Percentiles rank a stretch among this genome's conserved stretches.
phyloP scores from a whole-genome alignment of 2,113 vertebrate genomes.

The Ptychochromis oligacanthus region DNA sequence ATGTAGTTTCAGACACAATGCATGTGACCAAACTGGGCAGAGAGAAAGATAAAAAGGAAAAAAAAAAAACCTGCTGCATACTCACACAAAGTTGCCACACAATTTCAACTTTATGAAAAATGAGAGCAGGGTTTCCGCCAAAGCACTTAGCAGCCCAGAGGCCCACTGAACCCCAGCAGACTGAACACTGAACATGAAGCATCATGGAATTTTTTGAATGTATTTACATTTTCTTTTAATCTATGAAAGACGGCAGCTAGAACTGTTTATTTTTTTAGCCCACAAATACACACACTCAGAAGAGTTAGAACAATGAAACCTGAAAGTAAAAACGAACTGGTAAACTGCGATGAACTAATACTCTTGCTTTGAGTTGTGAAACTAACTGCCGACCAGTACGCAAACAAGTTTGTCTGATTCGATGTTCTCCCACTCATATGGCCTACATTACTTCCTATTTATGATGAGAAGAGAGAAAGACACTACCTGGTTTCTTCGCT shows the following conservation, averaged over 20 bases:
- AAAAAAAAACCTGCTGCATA: slow-evolving; percentile 54
- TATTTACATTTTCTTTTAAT: slow-evolving; percentile 11
- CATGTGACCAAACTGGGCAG: slow-evolving; percentile 37
- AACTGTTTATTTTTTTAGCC: neutral
- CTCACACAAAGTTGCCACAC: slow-evolving; percentile 73
- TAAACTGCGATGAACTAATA: slow-evolving; percentile 1
- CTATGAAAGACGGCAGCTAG: slow-evolving; percentile 1
- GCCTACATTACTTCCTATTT: neutral
- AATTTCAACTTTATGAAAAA: slow-evolving; percentile 70
- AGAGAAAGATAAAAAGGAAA: neutral
- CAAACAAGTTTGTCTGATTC: neutral
- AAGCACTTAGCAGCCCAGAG: neutral
- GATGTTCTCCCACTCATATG: neutral
- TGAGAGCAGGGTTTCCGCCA: slow-evolving; percentile 26
- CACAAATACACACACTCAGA: neutral
- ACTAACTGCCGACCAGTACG: neutral
- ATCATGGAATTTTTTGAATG: neutral
- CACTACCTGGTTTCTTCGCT: neutral
- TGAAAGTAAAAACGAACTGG: neutral
- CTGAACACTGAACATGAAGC: neutral
- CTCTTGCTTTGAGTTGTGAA: neutral
- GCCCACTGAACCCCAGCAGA: neutral
- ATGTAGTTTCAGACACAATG: slow-evolving; percentile 63
- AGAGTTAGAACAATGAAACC: neutral
- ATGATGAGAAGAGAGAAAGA: neutral